Evolutionary conservation across 2,113 vertebrate genomes (phyloP).

Genomic region (Okapia johnstoni): DNA sequence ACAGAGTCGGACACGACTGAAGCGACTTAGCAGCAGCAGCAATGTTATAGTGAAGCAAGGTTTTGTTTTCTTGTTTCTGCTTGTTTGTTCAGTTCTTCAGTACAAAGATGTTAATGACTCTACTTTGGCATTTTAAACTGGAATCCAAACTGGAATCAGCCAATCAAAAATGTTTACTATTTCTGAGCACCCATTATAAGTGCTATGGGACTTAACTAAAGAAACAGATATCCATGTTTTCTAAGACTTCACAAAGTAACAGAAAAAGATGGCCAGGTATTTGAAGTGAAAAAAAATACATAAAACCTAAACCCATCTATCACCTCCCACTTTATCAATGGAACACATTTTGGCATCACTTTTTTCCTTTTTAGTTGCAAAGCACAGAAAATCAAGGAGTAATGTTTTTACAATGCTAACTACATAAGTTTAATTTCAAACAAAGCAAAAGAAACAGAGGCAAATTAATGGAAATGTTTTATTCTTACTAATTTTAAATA

Average conservation of each 20-base stretch:
- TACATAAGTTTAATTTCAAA: constrained; percentile 36
- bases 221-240: not conserved
- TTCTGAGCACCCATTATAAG: not conserved
- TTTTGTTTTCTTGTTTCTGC: not conserved
- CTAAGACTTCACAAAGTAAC: not conserved
- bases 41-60: not conserved
- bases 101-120: not conserved
- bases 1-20: no score
- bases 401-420: not conserved
- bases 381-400: not conserved
- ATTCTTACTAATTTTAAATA: constrained; percentile 13
- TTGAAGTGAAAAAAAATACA: not conserved
- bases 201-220: not conserved
- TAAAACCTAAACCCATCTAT: not conserved
- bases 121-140: constrained; percentile 10
- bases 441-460: not conserved
- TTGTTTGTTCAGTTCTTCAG: not conserved
- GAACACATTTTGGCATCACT: not conserved
- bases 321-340: not conserved
- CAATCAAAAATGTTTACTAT: constrained; percentile 12
- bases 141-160: not conserved
- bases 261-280: not conserved
- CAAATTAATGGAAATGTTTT: not conserved
- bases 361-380: not conserved
- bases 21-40: no score